Evolutionary conservation across 35 echinoderm and acorn worm genomes (phyloP).

Genomic region (Ophioderma brevispina): DNA sequence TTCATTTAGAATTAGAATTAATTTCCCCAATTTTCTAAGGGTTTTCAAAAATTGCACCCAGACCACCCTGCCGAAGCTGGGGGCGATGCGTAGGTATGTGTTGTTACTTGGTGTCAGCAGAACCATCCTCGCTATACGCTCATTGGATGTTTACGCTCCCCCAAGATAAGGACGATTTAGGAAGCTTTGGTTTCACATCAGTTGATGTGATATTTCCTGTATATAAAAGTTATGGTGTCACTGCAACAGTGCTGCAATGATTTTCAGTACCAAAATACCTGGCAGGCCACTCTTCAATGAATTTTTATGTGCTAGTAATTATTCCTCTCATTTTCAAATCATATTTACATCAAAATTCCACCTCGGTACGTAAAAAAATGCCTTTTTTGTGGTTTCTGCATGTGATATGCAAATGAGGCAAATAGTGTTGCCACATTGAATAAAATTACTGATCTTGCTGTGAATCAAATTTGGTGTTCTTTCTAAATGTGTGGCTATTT

Average conservation of each 20-base stretch:
- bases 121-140: constrained; percentile 83
- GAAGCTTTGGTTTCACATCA: not conserved
- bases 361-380: not conserved
- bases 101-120: constrained; percentile 85
- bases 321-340: no score
- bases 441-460: no score
- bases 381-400: not conserved
- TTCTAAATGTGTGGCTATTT: no score
- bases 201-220: not conserved
- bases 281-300: no score
- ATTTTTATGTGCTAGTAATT: no score
- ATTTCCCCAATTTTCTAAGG: no score
- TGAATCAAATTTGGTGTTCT: no score
- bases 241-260: no score
- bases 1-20: no score
- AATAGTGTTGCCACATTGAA: not conserved
- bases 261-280: no score
- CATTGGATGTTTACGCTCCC: constrained; percentile 81
- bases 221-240: not conserved
- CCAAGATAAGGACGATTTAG: constrained; percentile 79
- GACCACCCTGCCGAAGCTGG: constrained; percentile 28
- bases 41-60: constrained; percentile 86
- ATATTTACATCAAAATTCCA: no score
- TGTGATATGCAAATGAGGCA: not conserved
- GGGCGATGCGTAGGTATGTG: constrained; percentile 51